Percentiles rank a stretch among this genome's conserved stretches.
Conservation (phyloP, 1,140 invertebrate genomes). For the Neodiprion virginianus region DNA sequence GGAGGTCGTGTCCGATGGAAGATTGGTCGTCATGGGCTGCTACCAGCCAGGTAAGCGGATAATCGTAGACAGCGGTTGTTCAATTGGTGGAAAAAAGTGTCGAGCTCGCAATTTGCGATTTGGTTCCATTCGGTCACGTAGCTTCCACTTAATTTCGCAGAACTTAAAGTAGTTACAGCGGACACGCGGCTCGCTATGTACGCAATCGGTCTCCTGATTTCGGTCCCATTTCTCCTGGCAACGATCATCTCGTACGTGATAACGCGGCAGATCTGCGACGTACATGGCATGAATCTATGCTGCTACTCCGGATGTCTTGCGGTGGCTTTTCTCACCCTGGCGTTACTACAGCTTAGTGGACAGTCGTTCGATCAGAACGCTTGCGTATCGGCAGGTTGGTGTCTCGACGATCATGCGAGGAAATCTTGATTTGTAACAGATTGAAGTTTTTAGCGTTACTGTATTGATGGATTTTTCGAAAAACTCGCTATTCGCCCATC, state of each 20-base stretch:
- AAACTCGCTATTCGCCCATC: slow-evolving; percentile 2
- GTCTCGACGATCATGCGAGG: slow-evolving; percentile 20
- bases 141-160: slow-evolving; percentile 33
- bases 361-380: slow-evolving; percentile 40
- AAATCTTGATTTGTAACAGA: background rate
- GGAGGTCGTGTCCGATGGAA: slow-evolving; percentile 48
- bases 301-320: slow-evolving; percentile 59
- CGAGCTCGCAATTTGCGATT: background rate
- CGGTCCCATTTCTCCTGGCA: slow-evolving; percentile 60
- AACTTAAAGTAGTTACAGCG: slow-evolving; percentile 20
- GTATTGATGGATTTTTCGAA: slow-evolving; percentile 10
- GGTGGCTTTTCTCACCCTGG: slow-evolving; percentile 58
- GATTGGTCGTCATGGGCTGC: slow-evolving; percentile 56
- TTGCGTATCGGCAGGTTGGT: slow-evolving; percentile 54
- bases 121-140: background rate
- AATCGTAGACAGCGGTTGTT: background rate
- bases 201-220: slow-evolving; percentile 57
- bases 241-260: slow-evolving; percentile 59
- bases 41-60: slow-evolving; percentile 48
- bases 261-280: slow-evolving; percentile 56
- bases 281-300: slow-evolving; percentile 59
- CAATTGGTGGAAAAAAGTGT: background rate
- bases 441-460: slow-evolving; percentile 10
- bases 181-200: slow-evolving; percentile 48
- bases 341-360: slow-evolving; percentile 55